Conservation (phyloP, 2,797 vertebrate species). For the Spea hammondii region DNA sequence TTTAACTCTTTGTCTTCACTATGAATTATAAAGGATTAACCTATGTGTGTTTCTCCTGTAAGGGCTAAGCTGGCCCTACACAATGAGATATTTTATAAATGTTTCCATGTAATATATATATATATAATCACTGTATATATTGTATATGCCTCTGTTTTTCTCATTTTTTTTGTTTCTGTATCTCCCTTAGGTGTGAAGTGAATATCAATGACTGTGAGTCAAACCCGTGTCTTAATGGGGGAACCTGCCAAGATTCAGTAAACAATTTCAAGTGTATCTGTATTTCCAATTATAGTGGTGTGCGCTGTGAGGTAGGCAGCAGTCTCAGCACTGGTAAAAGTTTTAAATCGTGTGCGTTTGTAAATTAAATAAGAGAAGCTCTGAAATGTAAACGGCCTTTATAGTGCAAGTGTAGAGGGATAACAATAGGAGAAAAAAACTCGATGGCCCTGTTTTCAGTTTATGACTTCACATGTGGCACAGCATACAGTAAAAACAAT, state of each 20-base stretch:
- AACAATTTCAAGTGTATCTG: slow-evolving; percentile 83
- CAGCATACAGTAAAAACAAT: too few species aligned
- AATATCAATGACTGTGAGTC: slow-evolving; percentile 82
- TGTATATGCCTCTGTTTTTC: background rate
- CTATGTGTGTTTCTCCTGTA: too few species aligned
- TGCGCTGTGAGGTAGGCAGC: slow-evolving; percentile 74
- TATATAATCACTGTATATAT: background rate
- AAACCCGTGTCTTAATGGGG: slow-evolving; percentile 87
- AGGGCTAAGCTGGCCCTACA: too few species aligned
- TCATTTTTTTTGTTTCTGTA: slow-evolving; percentile 20
- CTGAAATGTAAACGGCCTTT: too few species aligned
- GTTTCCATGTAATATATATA: background rate
- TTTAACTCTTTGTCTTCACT: too few species aligned
- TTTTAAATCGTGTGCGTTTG: background rate
- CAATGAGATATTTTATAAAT: too few species aligned
- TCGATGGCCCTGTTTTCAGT: too few species aligned
- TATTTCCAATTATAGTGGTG: slow-evolving; percentile 77
- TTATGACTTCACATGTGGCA: too few species aligned
- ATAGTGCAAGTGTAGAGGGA: too few species aligned
- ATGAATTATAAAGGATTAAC: too few species aligned
- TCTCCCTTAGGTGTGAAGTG: slow-evolving; percentile 78
- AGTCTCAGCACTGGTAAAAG: background rate
- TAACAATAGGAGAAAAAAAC: too few species aligned
- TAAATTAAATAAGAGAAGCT: background rate
- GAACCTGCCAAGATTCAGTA: slow-evolving; percentile 77